Evolutionary conservation across 2,797 vertebrate genomes (phyloP).

Genomic region (Falco rusticolus): DNA sequence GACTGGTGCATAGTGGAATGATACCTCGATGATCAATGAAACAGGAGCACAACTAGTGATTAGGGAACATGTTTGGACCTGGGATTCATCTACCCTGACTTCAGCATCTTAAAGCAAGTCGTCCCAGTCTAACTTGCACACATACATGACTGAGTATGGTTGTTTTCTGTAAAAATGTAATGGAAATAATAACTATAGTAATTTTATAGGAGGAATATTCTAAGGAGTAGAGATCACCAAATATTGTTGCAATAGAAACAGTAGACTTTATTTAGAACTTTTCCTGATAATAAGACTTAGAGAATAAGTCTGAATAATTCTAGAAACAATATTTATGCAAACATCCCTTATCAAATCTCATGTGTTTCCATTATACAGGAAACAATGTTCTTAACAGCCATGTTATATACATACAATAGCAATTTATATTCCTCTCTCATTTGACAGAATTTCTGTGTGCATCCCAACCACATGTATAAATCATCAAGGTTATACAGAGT

Average conservation of each 20-base stretch:
- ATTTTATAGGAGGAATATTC: not conserved
- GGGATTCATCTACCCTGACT: not conserved
- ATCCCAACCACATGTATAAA: slow-evolving; percentile 35
- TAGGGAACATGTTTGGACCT: not conserved
- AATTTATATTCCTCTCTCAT: not conserved
- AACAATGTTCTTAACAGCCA: not conserved
- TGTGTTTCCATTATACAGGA: not conserved
- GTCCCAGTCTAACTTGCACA: not conserved
- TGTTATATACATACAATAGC: not conserved
- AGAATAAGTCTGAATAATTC: not conserved
- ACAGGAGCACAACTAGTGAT: not conserved
- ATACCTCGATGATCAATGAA: not conserved
- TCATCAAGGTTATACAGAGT: not conserved
- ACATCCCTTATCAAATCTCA: not conserved
- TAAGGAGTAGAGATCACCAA: not conserved
- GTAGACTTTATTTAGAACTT: not conserved
- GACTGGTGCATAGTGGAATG: rapidly evolving
- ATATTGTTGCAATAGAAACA: not conserved
- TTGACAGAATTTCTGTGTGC: not conserved
- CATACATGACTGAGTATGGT: not conserved
- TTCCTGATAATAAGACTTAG: not conserved
- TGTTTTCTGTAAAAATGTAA: not conserved
- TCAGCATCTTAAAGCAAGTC: not conserved
- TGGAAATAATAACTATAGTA: not conserved
- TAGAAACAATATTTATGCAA: not conserved